Evolutionary conservation across 2,888 invertebrate species (phyloP).

Genomic region (Synanthedon andrenaeformis): DNA sequence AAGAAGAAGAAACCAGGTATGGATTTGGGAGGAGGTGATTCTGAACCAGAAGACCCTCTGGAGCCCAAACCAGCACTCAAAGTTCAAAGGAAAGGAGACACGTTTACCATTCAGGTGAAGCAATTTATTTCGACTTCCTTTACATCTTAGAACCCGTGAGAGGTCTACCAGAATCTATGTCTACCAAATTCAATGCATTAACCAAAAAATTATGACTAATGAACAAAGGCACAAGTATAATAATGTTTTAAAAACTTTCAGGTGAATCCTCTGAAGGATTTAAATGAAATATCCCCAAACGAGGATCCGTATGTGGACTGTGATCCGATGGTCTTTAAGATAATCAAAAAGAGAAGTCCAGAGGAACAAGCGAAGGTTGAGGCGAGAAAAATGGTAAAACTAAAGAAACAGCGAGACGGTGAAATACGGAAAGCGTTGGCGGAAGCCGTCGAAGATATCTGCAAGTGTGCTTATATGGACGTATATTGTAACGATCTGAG

Average conservation of each 20-base stretch:
- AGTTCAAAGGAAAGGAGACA: conserved; percentile 75
- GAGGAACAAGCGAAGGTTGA: conserved; percentile 66
- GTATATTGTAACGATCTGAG: conserved; percentile 56
- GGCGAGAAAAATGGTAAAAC: conserved; percentile 65
- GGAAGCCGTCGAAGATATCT: conserved; percentile 53
- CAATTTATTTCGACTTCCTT: neutral
- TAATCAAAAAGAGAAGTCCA: conserved; percentile 71
- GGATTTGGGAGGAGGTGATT: conserved; percentile 44
- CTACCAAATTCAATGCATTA: no score
- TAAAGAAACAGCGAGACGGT: conserved; percentile 65
- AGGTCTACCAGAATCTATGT: no score
- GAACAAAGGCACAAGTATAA: no score
- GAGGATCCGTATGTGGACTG: conserved; percentile 78
- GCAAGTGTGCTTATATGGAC: conserved; percentile 66
- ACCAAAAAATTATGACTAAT: no score
- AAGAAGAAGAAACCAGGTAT: conserved; percentile 28
- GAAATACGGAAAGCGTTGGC: conserved; percentile 63
- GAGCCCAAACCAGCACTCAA: conserved; percentile 73
- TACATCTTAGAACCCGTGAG: no score
- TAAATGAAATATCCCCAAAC: conserved; percentile 64
- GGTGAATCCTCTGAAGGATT: conserved; percentile 75
- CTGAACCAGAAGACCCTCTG: conserved; percentile 56
- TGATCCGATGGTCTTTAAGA: conserved; percentile 76
- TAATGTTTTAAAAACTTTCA: conserved; percentile 13
- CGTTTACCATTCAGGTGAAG: conserved; percentile 71